Percentiles rank a stretch among this genome's conserved stretches.
These are phyloP conservation scores for Tachina grossa DNA, from an alignment of 2,888 invertebrate genomes.

Conservation along the genomic window DNA sequence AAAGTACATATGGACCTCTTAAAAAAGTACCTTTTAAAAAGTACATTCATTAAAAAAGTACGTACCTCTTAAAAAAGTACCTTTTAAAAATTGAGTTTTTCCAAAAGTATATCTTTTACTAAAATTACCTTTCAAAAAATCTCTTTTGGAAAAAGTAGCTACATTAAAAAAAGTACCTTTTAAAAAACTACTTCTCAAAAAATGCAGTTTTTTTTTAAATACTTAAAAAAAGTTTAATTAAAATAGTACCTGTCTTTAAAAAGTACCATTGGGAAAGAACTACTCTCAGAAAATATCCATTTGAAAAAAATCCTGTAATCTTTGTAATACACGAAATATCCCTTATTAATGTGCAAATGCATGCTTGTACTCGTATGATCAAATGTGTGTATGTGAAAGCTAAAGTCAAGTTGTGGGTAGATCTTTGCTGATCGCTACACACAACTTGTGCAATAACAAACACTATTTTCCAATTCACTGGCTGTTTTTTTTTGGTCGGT, in stretches of 20 bases:
- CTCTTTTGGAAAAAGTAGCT: too few species aligned
- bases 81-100: too few species aligned
- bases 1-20: too few species aligned
- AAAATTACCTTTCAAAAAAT: too few species aligned
- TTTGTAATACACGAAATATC: neutral
- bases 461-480: slow-evolving; percentile 42
- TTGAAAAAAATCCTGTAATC: too few species aligned
- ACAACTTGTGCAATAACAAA: slow-evolving; percentile 36
- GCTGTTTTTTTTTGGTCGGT: slow-evolving; percentile 45
- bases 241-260: neutral
- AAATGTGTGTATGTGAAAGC: slow-evolving; percentile 55
- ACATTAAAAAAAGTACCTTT: too few species aligned
- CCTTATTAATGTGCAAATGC: slow-evolving; percentile 4
- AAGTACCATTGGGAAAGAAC: neutral
- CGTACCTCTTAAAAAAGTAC: too few species aligned
- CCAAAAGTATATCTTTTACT: too few species aligned
- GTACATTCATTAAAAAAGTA: too few species aligned
- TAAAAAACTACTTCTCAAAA: neutral
- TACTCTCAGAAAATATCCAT: too few species aligned
- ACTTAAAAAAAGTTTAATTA: neutral
- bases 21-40: too few species aligned
- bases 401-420: slow-evolving; percentile 54
- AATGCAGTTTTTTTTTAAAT: neutral
- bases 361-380: neutral
- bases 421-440: slow-evolving; percentile 4